Base-by-base conservation (phyloP, 2,113 vertebrate species). In the Saccopteryx leptura region DNA sequence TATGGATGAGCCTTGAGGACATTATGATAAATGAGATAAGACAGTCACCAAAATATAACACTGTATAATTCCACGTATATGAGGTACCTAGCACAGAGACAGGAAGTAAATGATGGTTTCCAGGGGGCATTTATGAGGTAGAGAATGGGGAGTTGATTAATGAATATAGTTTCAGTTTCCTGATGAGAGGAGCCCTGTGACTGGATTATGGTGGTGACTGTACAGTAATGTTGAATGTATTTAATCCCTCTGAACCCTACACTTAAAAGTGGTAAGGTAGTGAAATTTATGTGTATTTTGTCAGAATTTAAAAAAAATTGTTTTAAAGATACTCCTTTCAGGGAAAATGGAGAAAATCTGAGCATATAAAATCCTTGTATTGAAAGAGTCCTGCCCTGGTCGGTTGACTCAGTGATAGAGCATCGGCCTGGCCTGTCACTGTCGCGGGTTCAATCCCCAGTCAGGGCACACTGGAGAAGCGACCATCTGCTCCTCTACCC, bases 31-130 rank as follows among this genome's bases (percentile, higher is more conserved):
- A 24, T 60, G 71, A 52, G 48, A 28, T n/a, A 46, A 71, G 39
- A 60, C 60, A 18, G 31, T 68, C 21, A 61, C 56, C 56, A 48
- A 61, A 68, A 10, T 24, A 18, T 78, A 69, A 48, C 3, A 46
- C 23, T 0, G 1, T 54, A 3, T 28, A 28, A 11, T 33, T 79
- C 39, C 10, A 11, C 18, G 61, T 15, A 2, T 1, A 3, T 0
- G 23, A 68, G 48, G 21, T 58, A 5, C 19, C 23, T 17, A 66
- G 28, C 52, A 10, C 10, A 14, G 39, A 56, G 75, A 65, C n/a
- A 9, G n/a, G 18, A 46, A n/a, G 28, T 11, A 31, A 46, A n/a
- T 28, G n/a, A 12, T 63, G 26, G 5, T 28, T 4, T 0, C 39
- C 26, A 4, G 12, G 19, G 19, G 15, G 2, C 68, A n/a, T 10